Conservation (phyloP, 2,797 vertebrate species). For the Pangasius sanitwongsei region DNA sequence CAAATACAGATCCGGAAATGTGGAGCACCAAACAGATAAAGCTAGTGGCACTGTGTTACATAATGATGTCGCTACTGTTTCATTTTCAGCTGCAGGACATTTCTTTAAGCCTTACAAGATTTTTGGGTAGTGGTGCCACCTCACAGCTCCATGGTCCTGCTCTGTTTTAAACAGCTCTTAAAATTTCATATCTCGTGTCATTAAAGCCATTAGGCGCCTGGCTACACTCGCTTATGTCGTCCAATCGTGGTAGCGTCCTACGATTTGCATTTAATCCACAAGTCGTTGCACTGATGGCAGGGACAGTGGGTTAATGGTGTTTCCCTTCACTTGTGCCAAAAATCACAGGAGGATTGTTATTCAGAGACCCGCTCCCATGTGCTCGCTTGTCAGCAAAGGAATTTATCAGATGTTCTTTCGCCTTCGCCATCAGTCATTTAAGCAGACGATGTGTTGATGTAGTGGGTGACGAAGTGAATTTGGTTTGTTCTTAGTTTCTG, state of each 20-base stretch:
- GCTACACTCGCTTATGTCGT: neutral
- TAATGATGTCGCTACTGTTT: neutral
- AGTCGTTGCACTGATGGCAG: constrained; percentile 2
- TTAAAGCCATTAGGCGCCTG: neutral
- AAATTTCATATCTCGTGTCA: neutral
- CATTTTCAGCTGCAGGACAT: neutral
- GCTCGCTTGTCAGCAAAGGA: constrained; percentile 52
- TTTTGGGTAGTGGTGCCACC: neutral
- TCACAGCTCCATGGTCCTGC: no score
- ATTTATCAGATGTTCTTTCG: constrained; percentile 40
- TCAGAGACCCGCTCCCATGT: constrained; percentile 35
- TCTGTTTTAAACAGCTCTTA: neutral
- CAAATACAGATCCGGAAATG: neutral
- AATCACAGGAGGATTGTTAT: constrained; percentile 72
- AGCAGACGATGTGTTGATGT: constrained; percentile 46
- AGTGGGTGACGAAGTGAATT: neutral
- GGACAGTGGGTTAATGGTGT: constrained; percentile 47
- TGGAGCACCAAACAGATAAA: neutral
- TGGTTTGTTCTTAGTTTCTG: neutral
- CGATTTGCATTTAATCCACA: neutral
- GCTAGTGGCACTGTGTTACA: neutral
- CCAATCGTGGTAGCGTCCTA: neutral
- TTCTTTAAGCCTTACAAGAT: neutral
- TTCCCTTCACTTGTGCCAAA: constrained; percentile 72
- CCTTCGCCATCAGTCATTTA: constrained; percentile 49